Base-by-base conservation (phyloP, 2,888 invertebrate genomes). In the Sminthurinus aureus region DNA sequence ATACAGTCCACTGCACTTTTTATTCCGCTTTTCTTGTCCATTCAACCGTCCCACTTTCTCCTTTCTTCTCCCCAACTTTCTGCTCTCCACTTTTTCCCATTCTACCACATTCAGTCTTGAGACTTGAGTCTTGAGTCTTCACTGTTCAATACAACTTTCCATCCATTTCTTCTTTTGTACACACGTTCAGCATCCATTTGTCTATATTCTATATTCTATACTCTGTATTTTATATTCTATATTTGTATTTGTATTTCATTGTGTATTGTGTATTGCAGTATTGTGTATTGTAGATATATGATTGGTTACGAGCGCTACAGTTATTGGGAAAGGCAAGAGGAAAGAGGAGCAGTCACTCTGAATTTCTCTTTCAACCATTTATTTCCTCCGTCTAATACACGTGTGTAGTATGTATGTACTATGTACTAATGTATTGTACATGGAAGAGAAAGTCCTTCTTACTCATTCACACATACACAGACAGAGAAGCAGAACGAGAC, bases 21-120 rank as follows among this genome's bases (percentile, higher is more conserved):
- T 85, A 85, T 85, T 85, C 82, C 71, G 79, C 83, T 83, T 81
- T 85, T 85, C 85, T 84, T 83, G 85, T 75, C 83, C 79, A 82
- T 73, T 85, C 83, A 83, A 83, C 79, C 85, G 80, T 79, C 26
- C 75, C 69, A 80, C 71, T 78, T 67, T 76, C 71, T 52, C 78
- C 38, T 64, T 26, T 75, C 58, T 24, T 58, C 76, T 58, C 58
- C 51, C 75, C 51, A 20, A n/a, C 73, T 80, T 71, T 38, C 52
- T 58, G n/a, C 67, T 67, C 79, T 79, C 51, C 26, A 50, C 38
- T 69, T 71, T 13, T 69, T 50, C 67, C 66, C 50, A n/a, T n/a
- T 71, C 20, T 69, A n/a, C 69, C 38, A 12, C 18, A 18, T 18
- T 38, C 75, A 38, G 38, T 38, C 38, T 38, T 38, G 38, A 38